A percentile compares a stretch with the other conserved stretches of the same genome.
Conservation (phyloP, 30 jellyfish, hydroid and myxozoan species). For the Chrysaora quinquecirrha region DNA sequence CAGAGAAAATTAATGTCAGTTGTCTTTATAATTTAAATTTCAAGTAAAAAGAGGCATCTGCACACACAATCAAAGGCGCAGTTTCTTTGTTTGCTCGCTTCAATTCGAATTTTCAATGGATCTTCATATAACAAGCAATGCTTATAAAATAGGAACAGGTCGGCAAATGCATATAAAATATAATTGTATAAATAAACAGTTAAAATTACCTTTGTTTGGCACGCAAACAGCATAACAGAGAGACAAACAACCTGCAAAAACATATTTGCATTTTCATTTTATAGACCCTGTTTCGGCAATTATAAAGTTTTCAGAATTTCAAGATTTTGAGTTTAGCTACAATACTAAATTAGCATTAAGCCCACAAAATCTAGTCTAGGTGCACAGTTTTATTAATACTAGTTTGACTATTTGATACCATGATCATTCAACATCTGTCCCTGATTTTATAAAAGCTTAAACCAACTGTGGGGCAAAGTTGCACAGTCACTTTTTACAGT, state of each 20-base stretch:
- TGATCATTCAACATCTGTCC: too few species aligned
- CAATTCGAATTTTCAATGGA: background rate
- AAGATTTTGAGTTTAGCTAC: too few species aligned
- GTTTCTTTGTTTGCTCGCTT: too few species aligned
- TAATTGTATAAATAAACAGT: background rate
- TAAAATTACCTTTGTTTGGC: conserved; percentile 90
- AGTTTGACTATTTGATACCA: background rate
- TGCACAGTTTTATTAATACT: background rate
- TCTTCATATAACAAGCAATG: background rate
- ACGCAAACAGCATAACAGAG: conserved; percentile 83
- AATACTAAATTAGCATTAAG: background rate
- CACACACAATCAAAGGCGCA: background rate
- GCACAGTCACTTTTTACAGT: too few species aligned
- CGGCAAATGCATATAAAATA: background rate
- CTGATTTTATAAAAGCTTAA: too few species aligned
- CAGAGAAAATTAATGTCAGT: background rate
- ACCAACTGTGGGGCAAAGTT: too few species aligned
- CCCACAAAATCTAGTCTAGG: background rate
- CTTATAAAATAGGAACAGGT: background rate
- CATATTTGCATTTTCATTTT: background rate
- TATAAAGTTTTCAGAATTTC: background rate
- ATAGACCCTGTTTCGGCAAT: background rate
- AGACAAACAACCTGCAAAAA: conserved; percentile 58
- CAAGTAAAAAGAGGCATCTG: background rate
- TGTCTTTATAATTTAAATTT: background rate